phyloP scores from a whole-genome alignment of 2,888 invertebrate species.

The Parnassius apollo region DNA sequence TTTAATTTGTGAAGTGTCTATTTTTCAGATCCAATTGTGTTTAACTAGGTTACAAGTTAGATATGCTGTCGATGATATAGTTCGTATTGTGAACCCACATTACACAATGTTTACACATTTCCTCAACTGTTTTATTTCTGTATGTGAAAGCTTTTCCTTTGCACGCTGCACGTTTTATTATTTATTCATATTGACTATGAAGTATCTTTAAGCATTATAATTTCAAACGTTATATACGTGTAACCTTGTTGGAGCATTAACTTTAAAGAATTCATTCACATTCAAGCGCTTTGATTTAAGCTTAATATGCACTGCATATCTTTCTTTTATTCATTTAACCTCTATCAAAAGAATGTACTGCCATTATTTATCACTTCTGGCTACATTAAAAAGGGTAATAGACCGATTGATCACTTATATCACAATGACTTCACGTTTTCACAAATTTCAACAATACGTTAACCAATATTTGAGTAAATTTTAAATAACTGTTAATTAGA shows the following conservation, averaged over 20 bases:
- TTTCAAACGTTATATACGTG: no score
- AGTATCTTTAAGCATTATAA: no score
- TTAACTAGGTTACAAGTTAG: not conserved
- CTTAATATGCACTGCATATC: no score
- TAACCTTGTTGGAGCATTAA: no score
- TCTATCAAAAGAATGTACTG: no score
- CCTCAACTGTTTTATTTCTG: not conserved
- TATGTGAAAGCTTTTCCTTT: not conserved
- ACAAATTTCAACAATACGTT: not conserved
- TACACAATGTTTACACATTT: not conserved
- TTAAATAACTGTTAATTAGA: conserved; percentile 1
- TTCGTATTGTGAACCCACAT: not conserved
- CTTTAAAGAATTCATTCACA: no score
- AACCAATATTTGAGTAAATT: not conserved
- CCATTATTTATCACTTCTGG: no score
- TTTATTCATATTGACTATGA: no score
- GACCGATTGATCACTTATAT: no score
- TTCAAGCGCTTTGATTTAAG: no score
- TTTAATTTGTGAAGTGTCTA: not conserved
- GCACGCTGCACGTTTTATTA: not conserved
- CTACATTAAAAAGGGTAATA: no score
- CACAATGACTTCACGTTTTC: not conserved
- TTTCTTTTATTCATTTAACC: no score
- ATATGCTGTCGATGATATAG: not conserved
- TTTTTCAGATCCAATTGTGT: not conserved